Conservation (phyloP, 2,888 invertebrate species). For the Salpingus planirostris region DNA sequence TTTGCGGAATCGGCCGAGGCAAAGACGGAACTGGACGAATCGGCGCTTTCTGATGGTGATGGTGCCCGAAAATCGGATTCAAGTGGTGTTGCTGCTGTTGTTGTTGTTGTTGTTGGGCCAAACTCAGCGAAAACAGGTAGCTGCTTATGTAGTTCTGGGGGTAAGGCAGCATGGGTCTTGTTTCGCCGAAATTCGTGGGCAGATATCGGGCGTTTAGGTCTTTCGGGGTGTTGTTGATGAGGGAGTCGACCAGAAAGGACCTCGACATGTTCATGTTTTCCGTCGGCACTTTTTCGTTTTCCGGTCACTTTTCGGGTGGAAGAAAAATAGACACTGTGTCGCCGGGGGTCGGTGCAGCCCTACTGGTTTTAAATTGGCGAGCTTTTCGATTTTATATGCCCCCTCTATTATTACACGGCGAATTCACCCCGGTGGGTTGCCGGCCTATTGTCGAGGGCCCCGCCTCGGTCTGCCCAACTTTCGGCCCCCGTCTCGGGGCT, state of each 20-base stretch:
- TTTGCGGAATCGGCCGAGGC: slow-evolving; percentile 25
- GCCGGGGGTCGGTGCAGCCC: slow-evolving; percentile 8
- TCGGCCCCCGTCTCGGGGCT: slow-evolving; percentile 22
- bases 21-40: slow-evolving; percentile 33
- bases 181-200: slow-evolving; percentile 40
- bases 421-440: slow-evolving; percentile 28
- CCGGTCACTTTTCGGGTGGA: too few species aligned
- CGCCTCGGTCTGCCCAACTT: slow-evolving; percentile 32
- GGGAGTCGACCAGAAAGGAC: slow-evolving; percentile 72
- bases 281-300: too few species aligned
- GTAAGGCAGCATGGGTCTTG: slow-evolving; percentile 51
- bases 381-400: slow-evolving; percentile 27
- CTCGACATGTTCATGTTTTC: slow-evolving; percentile 59
- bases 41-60: slow-evolving; percentile 22
- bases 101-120: slow-evolving; percentile 50
- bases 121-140: slow-evolving; percentile 54
- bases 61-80: slow-evolving; percentile 33
- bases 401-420: slow-evolving; percentile 26
- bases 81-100: slow-evolving; percentile 38
- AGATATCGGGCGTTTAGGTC: slow-evolving; percentile 39
- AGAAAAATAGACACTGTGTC: slow-evolving; percentile 10
- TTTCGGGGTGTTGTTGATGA: slow-evolving; percentile 60
- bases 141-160: slow-evolving; percentile 56
- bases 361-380: slow-evolving; percentile 17
- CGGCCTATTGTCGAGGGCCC: slow-evolving; percentile 31